Evolutionary conservation across 2,888 invertebrate genomes (phyloP), one percentile per base, ranked within the genome.

Genomic region (Cataglyphis albicans): DNA sequence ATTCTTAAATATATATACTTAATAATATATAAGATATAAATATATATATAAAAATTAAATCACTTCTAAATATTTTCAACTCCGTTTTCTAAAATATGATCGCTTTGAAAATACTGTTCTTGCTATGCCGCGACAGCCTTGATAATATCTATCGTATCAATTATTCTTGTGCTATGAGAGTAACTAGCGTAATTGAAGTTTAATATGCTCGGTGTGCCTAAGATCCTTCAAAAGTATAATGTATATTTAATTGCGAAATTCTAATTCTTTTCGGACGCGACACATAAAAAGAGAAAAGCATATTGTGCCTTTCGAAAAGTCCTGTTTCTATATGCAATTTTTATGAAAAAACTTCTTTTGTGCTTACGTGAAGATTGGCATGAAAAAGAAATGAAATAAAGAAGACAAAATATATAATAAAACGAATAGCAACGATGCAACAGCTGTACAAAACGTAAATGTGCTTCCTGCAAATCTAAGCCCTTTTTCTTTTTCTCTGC

Each of bases 381-480:
- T 59, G 67, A 78, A 67, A 29, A 21, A 38, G n/a, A 48, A 57
- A 57, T 44, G 21, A 67, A 57, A 78, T 32, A 59, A 7, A 57
- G 10, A 78, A 18, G 32, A 65, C 5, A 55, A 25, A 76, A 41
- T n/a, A 25, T 44, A 78, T 64, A 41, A 44, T n/a, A 44, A 68
- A 67, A 78, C 41, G 44, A 44, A 44, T 44, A 78, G 18, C 59
- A 68, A 78, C 68, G 59, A 78, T 78, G 68, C 78, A 78, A 78
- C 78, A 78, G 52, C 57, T 44, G 59, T 78, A 78, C 44, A 68
- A 59, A 68, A 78, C 67, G 57, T 59, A 78, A 78, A 55, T 68
- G 32, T 44, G 59, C 59, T n/a, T 78, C 78, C 68, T 41, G 68
- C 41, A 67, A 67, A 57, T 55, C 67, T 78, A 65, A 78, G 67